These are phyloP conservation scores for Mya arenaria DNA, from an alignment of 1,140 invertebrate species.

Conservation along the genomic window DNA sequence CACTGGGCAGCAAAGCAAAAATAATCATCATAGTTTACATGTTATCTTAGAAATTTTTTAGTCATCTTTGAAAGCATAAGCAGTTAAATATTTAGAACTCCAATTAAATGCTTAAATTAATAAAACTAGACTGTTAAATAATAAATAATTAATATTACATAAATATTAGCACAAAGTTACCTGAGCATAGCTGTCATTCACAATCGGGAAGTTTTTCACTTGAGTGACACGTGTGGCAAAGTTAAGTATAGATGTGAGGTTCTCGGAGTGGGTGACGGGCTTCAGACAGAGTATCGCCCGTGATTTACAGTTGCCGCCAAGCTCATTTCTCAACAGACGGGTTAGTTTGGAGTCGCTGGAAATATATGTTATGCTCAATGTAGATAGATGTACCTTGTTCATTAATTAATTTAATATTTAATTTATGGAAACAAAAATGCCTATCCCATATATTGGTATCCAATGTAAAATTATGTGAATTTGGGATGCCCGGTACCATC, in stretches of 20 bases:
- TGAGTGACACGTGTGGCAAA: constrained; percentile 73
- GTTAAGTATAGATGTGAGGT: constrained; percentile 64
- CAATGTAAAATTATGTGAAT: no score
- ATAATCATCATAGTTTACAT: no score
- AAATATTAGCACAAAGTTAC: no score
- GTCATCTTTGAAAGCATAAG: no score
- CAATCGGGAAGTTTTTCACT: constrained; percentile 76
- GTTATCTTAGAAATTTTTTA: no score
- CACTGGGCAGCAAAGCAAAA: no score
- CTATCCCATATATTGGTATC: no score
- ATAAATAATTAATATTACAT: not conserved
- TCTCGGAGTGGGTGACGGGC: constrained; percentile 64
- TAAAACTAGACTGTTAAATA: not conserved
- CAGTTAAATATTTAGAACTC: no score
- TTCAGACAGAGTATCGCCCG: constrained; percentile 75
- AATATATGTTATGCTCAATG: constrained; percentile 6
- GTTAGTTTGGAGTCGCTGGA: constrained; percentile 76
- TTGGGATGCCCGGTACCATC: no score
- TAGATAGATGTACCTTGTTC: no score
- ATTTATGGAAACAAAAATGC: no score
- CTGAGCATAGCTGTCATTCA: constrained; percentile 78
- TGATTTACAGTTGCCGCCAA: constrained; percentile 79
- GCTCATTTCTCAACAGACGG: constrained; percentile 73
- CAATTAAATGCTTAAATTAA: not conserved
- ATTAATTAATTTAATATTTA: no score